Evolutionary conservation across 2,888 invertebrate genomes (phyloP).

Genomic region (Coleophora deauratella): DNA sequence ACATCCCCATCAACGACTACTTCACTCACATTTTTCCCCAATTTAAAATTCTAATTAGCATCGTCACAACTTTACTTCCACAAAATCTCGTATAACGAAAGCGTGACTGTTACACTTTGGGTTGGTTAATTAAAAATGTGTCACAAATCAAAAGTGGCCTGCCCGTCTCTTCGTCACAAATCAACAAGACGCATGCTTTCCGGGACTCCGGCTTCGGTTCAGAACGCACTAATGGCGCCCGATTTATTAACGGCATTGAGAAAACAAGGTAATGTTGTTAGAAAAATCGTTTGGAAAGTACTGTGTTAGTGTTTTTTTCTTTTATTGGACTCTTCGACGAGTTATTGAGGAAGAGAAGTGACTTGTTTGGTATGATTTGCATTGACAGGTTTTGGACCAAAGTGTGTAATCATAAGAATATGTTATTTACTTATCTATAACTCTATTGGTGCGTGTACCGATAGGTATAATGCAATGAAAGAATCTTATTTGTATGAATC

Average conservation of each 20-base stretch:
- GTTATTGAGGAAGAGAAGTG: background rate
- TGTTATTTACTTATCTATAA: background rate
- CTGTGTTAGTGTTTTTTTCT: too few relatives aligned
- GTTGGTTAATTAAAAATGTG: too few relatives aligned
- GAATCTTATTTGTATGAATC: too few relatives aligned
- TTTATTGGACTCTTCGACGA: too few relatives aligned
- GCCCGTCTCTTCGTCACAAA: constrained; percentile 65
- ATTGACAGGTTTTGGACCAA: background rate
- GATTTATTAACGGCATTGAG: constrained; percentile 49
- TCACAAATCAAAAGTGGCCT: constrained; percentile 31
- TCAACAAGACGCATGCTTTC: constrained; percentile 67
- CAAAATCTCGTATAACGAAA: too few relatives aligned
- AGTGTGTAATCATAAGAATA: background rate
- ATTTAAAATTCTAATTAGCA: too few relatives aligned
- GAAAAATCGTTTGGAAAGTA: constrained; percentile 11
- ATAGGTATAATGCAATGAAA: too few relatives aligned
- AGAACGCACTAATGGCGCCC: constrained; percentile 50
- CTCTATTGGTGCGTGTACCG: too few relatives aligned
- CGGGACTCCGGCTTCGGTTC: constrained; percentile 31
- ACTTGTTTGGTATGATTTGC: background rate
- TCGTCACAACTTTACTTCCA: too few relatives aligned
- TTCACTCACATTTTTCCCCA: too few relatives aligned
- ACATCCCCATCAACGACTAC: too few relatives aligned
- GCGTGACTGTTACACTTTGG: too few relatives aligned
- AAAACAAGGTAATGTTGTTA: constrained; percentile 47